These are phyloP conservation scores for Melanostoma mellinum DNA, from an alignment of 2,888 invertebrate species.

Conservation along the genomic window DNA sequence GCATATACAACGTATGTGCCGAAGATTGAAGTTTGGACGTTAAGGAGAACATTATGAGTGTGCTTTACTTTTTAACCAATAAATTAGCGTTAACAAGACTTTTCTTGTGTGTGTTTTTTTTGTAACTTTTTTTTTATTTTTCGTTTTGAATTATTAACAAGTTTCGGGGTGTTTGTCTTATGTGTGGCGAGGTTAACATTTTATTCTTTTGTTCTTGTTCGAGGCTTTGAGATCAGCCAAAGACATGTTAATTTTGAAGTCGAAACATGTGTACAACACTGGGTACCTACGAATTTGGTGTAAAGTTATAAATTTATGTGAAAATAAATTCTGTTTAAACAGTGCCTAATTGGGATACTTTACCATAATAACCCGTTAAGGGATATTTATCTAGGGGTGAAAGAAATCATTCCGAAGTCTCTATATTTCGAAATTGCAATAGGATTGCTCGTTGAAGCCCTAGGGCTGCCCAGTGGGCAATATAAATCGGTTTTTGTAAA, in stretches of 20 bases:
- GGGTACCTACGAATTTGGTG: too few relatives aligned
- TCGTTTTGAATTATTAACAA: constrained; percentile 65
- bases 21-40: constrained; percentile 33
- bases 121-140: constrained; percentile 9
- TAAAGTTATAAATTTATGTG: too few relatives aligned
- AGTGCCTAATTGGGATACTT: too few relatives aligned
- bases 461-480: too few relatives aligned
- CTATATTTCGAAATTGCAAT: too few relatives aligned
- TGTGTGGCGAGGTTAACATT: background rate
- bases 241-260: background rate
- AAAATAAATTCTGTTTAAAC: too few relatives aligned
- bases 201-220: constrained; percentile 6
- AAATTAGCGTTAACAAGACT: constrained; percentile 70
- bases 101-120: constrained; percentile 4
- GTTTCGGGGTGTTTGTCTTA: constrained; percentile 34
- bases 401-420: too few relatives aligned
- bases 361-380: too few relatives aligned
- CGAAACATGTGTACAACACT: background rate
- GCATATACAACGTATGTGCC: constrained; percentile 11
- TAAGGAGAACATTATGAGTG: constrained; percentile 59
- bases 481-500: too few relatives aligned
- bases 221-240: too few relatives aligned
- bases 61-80: constrained; percentile 68
- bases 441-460: too few relatives aligned
- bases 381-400: too few relatives aligned